phyloP scores from a whole-genome alignment of 2,113 vertebrate genomes.

The Pristiophorus japonicus region DNA sequence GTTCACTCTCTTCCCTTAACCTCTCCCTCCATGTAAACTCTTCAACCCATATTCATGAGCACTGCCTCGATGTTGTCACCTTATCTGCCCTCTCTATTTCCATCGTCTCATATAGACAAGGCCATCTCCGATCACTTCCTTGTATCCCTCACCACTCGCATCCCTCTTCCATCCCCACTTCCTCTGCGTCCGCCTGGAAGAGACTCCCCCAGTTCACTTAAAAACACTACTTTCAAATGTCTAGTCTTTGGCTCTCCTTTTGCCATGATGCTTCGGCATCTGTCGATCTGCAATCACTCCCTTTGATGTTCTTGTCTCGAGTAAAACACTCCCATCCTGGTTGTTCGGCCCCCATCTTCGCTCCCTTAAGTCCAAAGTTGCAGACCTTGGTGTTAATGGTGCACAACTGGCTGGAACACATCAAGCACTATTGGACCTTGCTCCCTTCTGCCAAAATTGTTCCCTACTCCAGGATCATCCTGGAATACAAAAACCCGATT shows the following conservation, averaged over 20 bases:
- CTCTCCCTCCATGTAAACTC: too few relatives aligned
- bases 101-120: neutral
- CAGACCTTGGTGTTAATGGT: neutral
- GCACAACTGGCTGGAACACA: neutral
- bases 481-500: neutral
- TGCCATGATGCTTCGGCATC: neutral
- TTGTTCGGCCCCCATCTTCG: neutral
- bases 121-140: neutral
- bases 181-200: neutral
- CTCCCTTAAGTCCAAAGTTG: neutral
- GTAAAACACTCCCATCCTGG: neutral
- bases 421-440: neutral
- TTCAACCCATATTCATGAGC: too few relatives aligned
- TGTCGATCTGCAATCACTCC: neutral
- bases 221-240: neutral
- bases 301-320: neutral
- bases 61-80: neutral
- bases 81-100: neutral
- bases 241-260: neutral
- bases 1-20: too few relatives aligned
- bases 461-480: neutral
- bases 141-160: neutral
- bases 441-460: too few relatives aligned
- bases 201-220: neutral
- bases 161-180: neutral